Evolutionary conservation across 1,140 invertebrate species (phyloP).

Genomic region (Cephus cinctus): DNA sequence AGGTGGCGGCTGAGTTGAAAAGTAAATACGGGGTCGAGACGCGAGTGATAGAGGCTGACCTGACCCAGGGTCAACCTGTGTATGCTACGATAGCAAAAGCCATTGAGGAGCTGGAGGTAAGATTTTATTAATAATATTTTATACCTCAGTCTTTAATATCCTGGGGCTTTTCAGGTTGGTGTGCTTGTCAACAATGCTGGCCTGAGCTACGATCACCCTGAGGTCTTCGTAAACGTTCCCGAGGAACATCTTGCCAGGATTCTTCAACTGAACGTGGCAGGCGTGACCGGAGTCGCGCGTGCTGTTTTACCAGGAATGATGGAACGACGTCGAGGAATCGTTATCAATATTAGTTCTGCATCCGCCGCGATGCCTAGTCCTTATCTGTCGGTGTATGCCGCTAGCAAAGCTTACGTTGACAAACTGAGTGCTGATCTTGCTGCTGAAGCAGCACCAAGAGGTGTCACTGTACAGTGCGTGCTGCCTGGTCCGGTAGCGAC

Average conservation of each 20-base stretch:
- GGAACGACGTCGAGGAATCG: slow-evolving; percentile 76
- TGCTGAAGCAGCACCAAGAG: slow-evolving; percentile 74
- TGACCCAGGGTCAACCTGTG: slow-evolving; percentile 69
- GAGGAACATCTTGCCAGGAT: slow-evolving; percentile 53
- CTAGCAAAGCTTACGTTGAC: slow-evolving; percentile 86
- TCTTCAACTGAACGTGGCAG: slow-evolving; percentile 62
- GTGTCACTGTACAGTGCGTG: slow-evolving; percentile 83
- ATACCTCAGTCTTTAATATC: background rate
- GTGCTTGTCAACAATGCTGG: slow-evolving; percentile 96
- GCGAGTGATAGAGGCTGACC: slow-evolving; percentile 82
- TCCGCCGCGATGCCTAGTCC: slow-evolving; percentile 79
- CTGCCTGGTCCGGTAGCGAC: slow-evolving; percentile 88
- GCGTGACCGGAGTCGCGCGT: slow-evolving; percentile 65
- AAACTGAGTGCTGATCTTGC: slow-evolving; percentile 81
- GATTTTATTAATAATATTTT: slow-evolving; percentile 4
- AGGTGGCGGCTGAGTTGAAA: slow-evolving; percentile 80
- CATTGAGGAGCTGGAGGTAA: slow-evolving; percentile 71
- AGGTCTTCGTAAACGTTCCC: slow-evolving; percentile 74
- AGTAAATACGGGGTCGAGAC: slow-evolving; percentile 75
- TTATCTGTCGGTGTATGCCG: slow-evolving; percentile 83
- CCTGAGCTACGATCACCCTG: slow-evolving; percentile 84
- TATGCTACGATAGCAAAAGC: slow-evolving; percentile 76
- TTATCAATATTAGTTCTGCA: slow-evolving; percentile 91
- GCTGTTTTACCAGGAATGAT: slow-evolving; percentile 89
- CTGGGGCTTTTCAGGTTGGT: slow-evolving; percentile 64